These are phyloP conservation scores for Lepidonotus clava DNA, from an alignment of 2,888 invertebrate genomes.

Conservation along the genomic window DNA sequence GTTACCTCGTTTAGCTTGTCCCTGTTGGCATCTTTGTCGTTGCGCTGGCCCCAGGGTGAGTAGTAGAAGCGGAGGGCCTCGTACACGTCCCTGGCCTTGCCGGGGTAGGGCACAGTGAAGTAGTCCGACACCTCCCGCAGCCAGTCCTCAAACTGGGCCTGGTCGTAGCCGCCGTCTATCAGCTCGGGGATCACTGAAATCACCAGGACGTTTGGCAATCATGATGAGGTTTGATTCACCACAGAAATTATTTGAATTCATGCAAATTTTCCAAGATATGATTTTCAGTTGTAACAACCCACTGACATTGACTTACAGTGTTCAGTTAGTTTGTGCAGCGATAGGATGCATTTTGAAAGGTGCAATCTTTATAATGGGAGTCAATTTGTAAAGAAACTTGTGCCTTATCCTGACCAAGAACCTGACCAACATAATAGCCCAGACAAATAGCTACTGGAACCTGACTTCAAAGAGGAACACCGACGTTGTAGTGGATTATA, in stretches of 20 bases:
- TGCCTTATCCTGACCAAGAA: too few species aligned
- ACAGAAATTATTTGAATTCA: background rate
- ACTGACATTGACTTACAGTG: too few species aligned
- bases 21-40: slow-evolving; percentile 59
- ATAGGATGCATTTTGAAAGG: too few species aligned
- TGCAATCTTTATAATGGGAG: too few species aligned
- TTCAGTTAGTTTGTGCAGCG: too few species aligned
- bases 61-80: slow-evolving; percentile 58
- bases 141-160: slow-evolving; percentile 46
- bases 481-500: too few species aligned
- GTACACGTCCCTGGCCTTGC: slow-evolving; percentile 50
- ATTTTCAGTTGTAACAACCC: too few species aligned
- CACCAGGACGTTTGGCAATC: background rate
- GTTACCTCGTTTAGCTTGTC: slow-evolving; percentile 59
- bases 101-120: slow-evolving; percentile 41
- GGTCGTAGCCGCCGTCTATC: slow-evolving; percentile 57
- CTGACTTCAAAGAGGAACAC: too few species aligned
- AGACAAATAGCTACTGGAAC: too few species aligned
- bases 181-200: slow-evolving; percentile 60
- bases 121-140: slow-evolving; percentile 17
- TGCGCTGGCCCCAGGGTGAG: slow-evolving; percentile 59
- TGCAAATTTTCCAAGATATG: background rate
- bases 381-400: too few species aligned
- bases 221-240: background rate
- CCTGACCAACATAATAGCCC: too few species aligned